Percentiles rank a stretch among this genome's conserved stretches.
These are phyloP conservation scores for Macrotrachela quadricornifera DNA, from an alignment of 1,140 invertebrate genomes.

Conservation along the genomic window DNA sequence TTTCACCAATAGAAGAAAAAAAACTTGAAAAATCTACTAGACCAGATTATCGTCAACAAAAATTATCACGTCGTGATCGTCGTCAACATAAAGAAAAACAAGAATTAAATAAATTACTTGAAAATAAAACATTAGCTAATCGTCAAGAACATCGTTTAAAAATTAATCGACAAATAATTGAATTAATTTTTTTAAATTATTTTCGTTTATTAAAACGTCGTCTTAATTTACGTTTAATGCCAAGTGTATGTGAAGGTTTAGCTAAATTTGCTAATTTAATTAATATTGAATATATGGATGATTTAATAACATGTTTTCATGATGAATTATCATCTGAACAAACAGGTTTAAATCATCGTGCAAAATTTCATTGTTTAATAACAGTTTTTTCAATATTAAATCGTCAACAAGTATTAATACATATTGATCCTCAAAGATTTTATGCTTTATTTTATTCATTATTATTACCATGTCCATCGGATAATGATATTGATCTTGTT, in stretches of 20 bases:
- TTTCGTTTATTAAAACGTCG: slow-evolving; percentile 68
- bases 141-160: no score
- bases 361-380: slow-evolving; percentile 58
- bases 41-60: slow-evolving; percentile 39
- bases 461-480: slow-evolving; percentile 35
- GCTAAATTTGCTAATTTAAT: slow-evolving; percentile 88
- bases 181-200: slow-evolving; percentile 72
- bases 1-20: slow-evolving; percentile 49
- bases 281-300: slow-evolving; percentile 79
- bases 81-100: no score
- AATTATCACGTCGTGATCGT: no score
- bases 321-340: slow-evolving; percentile 40
- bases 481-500: slow-evolving; percentile 12
- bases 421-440: slow-evolving; percentile 61
- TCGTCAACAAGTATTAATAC: slow-evolving; percentile 59
- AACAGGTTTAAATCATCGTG: slow-evolving; percentile 39
- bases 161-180: slow-evolving; percentile 43
- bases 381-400: slow-evolving; percentile 69
- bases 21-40: slow-evolving; percentile 37
- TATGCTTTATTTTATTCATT: slow-evolving; percentile 55
- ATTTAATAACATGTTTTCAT: slow-evolving; percentile 58
- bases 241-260: slow-evolving; percentile 58
- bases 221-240: slow-evolving; percentile 42
- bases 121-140: no score
- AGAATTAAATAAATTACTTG: no score